phyloP scores from a whole-genome alignment of 2,888 invertebrate genomes.

The Ypsolopha scabrella region DNA sequence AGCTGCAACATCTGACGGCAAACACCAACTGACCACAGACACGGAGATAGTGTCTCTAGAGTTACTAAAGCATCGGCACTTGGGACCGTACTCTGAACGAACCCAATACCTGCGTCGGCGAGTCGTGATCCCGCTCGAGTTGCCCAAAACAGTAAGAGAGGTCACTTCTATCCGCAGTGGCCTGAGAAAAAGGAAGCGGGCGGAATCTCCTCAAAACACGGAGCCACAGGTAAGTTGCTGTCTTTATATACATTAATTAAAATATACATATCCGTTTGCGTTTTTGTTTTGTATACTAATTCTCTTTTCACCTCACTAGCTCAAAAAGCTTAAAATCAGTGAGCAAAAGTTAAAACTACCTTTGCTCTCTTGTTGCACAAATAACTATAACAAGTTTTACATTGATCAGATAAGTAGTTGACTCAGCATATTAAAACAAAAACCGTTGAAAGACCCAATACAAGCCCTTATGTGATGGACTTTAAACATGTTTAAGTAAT shows the following conservation, averaged over 20 bases:
- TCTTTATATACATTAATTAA: neutral
- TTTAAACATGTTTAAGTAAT: too few species aligned
- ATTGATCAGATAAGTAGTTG: too few species aligned
- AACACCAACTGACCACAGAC: conserved; percentile 94
- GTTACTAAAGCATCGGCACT: conserved; percentile 87
- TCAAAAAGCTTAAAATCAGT: too few species aligned
- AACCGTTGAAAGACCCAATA: too few species aligned
- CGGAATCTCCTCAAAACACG: conserved; percentile 93
- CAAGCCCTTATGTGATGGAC: too few species aligned
- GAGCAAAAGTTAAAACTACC: too few species aligned
- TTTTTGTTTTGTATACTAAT: too few species aligned
- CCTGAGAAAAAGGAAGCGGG: conserved; percentile 89
- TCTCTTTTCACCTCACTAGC: too few species aligned
- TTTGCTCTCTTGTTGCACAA: too few species aligned
- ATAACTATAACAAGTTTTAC: too few species aligned
- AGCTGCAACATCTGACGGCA: conserved; percentile 85
- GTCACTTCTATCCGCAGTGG: conserved; percentile 96
- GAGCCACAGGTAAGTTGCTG: conserved; percentile 80
- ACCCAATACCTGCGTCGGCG: conserved; percentile 94
- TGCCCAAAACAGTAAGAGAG: conserved; percentile 92
- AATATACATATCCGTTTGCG: neutral
- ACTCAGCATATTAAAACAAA: too few species aligned
- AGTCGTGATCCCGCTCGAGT: conserved; percentile 93
- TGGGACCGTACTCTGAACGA: conserved; percentile 88
- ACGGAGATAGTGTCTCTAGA: conserved; percentile 95